Evolutionary conservation across 2,888 invertebrate species (phyloP), one percentile per base, ranked within the genome.

Genomic region (Merodon equestris): DNA sequence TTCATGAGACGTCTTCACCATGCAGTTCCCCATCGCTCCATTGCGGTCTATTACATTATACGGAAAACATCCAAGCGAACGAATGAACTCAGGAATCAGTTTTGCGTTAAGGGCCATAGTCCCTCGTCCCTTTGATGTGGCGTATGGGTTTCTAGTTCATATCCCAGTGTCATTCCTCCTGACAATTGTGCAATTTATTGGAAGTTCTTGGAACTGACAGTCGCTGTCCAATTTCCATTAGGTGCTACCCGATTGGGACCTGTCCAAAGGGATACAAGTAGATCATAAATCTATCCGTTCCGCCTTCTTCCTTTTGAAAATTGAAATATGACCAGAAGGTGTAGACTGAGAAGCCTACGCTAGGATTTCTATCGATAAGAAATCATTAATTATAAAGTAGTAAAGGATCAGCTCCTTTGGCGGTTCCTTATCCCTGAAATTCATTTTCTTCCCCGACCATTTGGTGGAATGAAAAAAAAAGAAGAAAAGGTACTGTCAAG

Each of bases 151-250:
- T 27, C 27, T 2, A 27, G 27, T 71, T 63, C 45, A 60, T 54
- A 66, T 66, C 44, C 15, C 51, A 27, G 57, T 68, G 77, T 63
- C 77, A 77, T 38, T 68, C 73, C 72, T 72, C 67, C 27, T 77
- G 77, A 72, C 77, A 72, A 57, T 77, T 27, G 51, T 18, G 67
- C 77, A 67, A 72, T 77, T 77, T 77, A 77, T 77, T 73, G 73
- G 17, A 77, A 77, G 73, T 77, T 72, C 57, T 66, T 40, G 58
- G 15, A 73, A 77, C 18, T 73, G 73, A 73, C 73, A 61, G 40
- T 56, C 19, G 60, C 47, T 27, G 17, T 66, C n/a, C 3, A 13
- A 13, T 17, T 14, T 34, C 38, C 17, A 47, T 47, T 56, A 57
- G 15, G 7, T 27, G 27, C 45, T 60, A 50, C 63, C 51, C 72